These are phyloP conservation scores for Lasioglossum oenotherae DNA, from an alignment of 2,888 invertebrate genomes.

Conservation along the genomic window DNA sequence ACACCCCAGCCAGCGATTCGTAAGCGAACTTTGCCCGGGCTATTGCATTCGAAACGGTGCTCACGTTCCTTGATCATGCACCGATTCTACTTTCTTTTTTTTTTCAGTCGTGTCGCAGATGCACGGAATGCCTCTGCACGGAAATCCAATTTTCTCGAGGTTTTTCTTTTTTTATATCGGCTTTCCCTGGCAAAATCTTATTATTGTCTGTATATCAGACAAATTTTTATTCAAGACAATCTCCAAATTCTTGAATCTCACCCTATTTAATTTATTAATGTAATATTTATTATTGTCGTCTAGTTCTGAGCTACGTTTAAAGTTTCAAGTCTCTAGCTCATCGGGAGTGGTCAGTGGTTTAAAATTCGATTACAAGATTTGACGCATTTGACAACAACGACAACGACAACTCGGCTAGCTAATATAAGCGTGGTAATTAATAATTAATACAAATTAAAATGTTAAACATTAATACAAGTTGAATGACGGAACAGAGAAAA, in stretches of 20 bases:
- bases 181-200: neutral
- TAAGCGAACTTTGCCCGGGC: conserved; percentile 2
- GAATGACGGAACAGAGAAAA: too few relatives aligned
- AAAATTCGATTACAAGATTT: too few relatives aligned
- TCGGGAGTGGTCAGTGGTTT: too few relatives aligned
- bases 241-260: neutral
- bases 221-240: neutral
- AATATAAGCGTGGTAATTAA: too few relatives aligned
- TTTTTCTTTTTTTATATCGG: neutral
- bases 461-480: too few relatives aligned
- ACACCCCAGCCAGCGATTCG: neutral
- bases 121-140: neutral
- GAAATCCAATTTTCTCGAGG: neutral
- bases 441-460: too few relatives aligned
- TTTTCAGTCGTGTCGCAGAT: neutral
- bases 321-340: too few relatives aligned
- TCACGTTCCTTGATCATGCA: neutral
- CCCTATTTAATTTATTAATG: too few relatives aligned
- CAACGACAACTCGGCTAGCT: too few relatives aligned
- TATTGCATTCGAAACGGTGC: neutral
- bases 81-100: neutral
- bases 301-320: too few relatives aligned
- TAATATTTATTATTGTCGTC: too few relatives aligned
- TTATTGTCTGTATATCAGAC: neutral
- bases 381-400: too few relatives aligned